Conservation (phyloP, 2,888 invertebrate genomes). For the Allacma fusca region DNA sequence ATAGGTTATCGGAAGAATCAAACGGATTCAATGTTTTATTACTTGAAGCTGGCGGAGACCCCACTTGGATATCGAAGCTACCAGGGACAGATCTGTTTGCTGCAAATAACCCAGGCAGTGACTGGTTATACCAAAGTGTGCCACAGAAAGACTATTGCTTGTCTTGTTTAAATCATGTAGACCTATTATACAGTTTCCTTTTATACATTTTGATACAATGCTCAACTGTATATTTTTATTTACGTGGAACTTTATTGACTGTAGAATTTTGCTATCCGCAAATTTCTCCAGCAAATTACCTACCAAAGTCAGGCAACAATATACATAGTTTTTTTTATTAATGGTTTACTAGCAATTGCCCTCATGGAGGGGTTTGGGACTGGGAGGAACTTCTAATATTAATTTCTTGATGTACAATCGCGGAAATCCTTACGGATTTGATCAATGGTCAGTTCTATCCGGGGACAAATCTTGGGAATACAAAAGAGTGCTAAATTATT, state of each 20-base stretch:
- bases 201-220: no score
- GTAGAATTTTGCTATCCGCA: no score
- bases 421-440: slow-evolving; percentile 51
- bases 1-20: slow-evolving; percentile 47
- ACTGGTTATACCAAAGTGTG: slow-evolving; percentile 53
- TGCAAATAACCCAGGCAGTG: slow-evolving; percentile 49
- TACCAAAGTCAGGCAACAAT: no score
- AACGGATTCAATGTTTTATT: slow-evolving; percentile 50
- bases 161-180: slow-evolving; percentile 48
- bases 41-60: slow-evolving; percentile 53
- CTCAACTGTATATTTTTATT: no score
- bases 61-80: slow-evolving; percentile 45
- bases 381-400: slow-evolving; percentile 52
- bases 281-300: no score
- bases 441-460: slow-evolving; percentile 50
- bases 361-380: slow-evolving; percentile 46
- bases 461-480: slow-evolving; percentile 51
- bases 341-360: neutral
- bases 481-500: slow-evolving; percentile 49
- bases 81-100: slow-evolving; percentile 50
- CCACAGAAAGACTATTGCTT: slow-evolving; percentile 52
- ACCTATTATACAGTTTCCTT: no score
- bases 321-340: no score
- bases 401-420: slow-evolving; percentile 55
- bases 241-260: neutral